A percentile compares a stretch with the other conserved stretches of the same genome.
Evolutionary conservation across 2,797 vertebrate species (phyloP).

Genomic region (Gouania willdenowi): DNA sequence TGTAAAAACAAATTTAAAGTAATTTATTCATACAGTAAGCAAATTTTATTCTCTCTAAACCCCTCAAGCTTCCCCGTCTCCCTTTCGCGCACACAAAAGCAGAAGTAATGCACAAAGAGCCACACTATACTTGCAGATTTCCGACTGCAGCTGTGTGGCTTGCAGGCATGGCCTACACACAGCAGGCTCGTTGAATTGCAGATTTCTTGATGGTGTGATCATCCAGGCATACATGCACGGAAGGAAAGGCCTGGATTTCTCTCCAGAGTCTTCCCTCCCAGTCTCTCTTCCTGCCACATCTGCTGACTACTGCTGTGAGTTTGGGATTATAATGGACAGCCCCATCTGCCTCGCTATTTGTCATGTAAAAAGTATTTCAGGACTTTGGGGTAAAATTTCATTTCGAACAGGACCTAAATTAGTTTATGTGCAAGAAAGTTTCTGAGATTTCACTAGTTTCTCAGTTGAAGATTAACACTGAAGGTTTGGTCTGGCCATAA

Average conservation of each 20-base stretch:
- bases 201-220: slow-evolving; percentile 59
- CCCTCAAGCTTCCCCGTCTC: background rate
- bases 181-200: slow-evolving; percentile 56
- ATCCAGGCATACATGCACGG: slow-evolving; percentile 52
- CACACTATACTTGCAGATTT: slow-evolving; percentile 26
- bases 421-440: too few species aligned
- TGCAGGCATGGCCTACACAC: slow-evolving; percentile 38
- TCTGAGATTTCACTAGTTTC: too few species aligned
- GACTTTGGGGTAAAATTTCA: too few species aligned
- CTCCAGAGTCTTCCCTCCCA: slow-evolving; percentile 43
- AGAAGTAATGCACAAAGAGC: slow-evolving; percentile 16
- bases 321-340: slow-evolving; percentile 46
- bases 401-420: too few species aligned
- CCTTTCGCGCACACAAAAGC: slow-evolving; percentile 4
- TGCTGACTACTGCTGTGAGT: slow-evolving; percentile 56
- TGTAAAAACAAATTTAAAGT: too few species aligned
- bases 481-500: too few species aligned
- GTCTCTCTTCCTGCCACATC: slow-evolving; percentile 61
- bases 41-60: background rate
- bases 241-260: slow-evolving; percentile 50
- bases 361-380: background rate
- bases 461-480: too few species aligned
- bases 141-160: slow-evolving; percentile 55
- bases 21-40: too few species aligned
- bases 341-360: slow-evolving; percentile 49